Percentiles rank a stretch among this genome's conserved stretches.
phyloP scores from a whole-genome alignment of 2,888 invertebrate species.

The Dugesia japonica region DNA sequence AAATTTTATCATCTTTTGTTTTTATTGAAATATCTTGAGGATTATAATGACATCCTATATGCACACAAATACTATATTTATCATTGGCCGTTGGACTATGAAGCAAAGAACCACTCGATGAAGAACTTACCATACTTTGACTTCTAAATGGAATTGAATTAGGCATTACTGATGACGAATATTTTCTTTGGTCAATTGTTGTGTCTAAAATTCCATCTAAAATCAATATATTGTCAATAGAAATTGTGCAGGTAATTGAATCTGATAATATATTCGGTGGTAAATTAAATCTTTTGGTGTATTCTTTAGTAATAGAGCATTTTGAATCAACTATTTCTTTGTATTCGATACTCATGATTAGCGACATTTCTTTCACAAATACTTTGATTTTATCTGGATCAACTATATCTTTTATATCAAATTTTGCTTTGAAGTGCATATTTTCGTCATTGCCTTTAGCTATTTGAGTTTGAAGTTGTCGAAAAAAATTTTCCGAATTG shows the following conservation, averaged over 20 bases:
- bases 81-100: background rate
- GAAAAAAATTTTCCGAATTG: background rate
- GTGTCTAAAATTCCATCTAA: background rate
- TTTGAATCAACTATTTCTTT: background rate
- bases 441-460: background rate
- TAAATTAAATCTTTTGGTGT: background rate
- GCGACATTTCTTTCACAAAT: background rate
- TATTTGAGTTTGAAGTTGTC: background rate
- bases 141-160: background rate
- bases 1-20: slow-evolving; percentile 9
- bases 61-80: background rate
- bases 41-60: background rate
- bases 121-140: background rate
- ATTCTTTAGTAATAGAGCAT: background rate
- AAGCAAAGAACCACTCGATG: background rate
- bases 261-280: background rate
- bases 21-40: slow-evolving; percentile 2
- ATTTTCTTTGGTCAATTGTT: background rate
- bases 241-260: background rate
- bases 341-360: background rate
- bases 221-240: background rate
- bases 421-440: background rate
- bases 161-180: background rate
- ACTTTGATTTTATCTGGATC: background rate
- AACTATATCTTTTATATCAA: background rate